A percentile compares a stretch with the other conserved stretches of the same genome.
phyloP scores from a whole-genome alignment of 2,888 invertebrate species.

The Acanthosoma haemorrhoidale region DNA sequence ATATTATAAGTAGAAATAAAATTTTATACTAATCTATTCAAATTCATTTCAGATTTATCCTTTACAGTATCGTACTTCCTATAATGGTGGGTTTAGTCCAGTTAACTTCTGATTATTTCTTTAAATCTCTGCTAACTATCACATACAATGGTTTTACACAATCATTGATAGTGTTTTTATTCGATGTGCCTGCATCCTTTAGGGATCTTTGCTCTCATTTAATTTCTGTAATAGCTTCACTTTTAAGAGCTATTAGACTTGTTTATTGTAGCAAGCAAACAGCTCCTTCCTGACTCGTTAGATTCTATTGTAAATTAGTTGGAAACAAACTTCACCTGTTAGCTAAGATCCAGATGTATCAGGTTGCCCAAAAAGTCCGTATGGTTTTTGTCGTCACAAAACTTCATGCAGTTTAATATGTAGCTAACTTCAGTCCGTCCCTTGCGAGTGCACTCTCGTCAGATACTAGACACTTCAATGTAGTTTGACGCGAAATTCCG shows the following conservation, averaged over 20 bases:
- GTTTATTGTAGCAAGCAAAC: constrained; percentile 45
- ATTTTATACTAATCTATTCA: too few species aligned
- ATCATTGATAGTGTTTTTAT: constrained; percentile 60
- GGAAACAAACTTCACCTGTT: not conserved
- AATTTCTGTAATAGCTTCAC: constrained; percentile 48
- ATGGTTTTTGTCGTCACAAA: too few species aligned
- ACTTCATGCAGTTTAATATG: too few species aligned
- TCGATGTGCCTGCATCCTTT: constrained; percentile 57
- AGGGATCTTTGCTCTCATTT: constrained; percentile 58
- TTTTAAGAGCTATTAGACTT: constrained; percentile 50
- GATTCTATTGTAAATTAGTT: not conserved
- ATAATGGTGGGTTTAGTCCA: constrained; percentile 58
- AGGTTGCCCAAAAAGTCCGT: too few species aligned
- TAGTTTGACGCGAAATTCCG: too few species aligned
- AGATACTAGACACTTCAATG: too few species aligned
- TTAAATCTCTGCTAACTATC: constrained; percentile 61
- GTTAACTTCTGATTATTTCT: constrained; percentile 59
- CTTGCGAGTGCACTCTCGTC: too few species aligned
- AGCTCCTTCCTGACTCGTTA: not conserved
- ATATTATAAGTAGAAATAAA: too few species aligned
- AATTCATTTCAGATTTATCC: constrained; percentile 49
- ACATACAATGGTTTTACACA: constrained; percentile 61
- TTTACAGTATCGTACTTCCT: constrained; percentile 56
- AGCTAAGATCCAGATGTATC: not conserved
- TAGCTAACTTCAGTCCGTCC: too few species aligned